A percentile compares a stretch with the other conserved stretches of the same genome.
Evolutionary conservation across 2,113 vertebrate genomes (phyloP).

Genomic region (Phalacrocorax carbo): DNA sequence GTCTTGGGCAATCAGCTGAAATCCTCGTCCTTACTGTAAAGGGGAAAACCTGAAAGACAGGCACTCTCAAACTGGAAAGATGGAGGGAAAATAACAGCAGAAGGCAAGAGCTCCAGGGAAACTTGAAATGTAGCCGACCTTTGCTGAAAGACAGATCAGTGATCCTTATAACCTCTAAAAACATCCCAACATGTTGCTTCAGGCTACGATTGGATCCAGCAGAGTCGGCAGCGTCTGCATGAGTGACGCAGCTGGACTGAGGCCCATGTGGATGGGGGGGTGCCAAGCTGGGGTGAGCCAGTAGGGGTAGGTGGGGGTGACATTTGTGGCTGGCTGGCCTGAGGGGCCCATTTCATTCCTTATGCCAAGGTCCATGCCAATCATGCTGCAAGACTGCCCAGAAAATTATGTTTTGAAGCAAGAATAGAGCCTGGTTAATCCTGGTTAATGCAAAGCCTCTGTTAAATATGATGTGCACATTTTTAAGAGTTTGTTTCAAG

Average conservation of each 20-base stretch:
- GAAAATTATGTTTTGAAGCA: slow-evolving; percentile 6
- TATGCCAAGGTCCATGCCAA: background rate
- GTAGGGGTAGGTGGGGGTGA: background rate
- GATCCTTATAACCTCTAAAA: background rate
- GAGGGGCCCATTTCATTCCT: background rate
- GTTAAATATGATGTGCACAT: background rate
- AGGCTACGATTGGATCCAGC: background rate
- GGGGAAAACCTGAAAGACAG: background rate
- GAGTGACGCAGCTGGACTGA: background rate
- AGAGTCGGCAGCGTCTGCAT: accelerated
- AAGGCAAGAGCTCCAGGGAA: background rate
- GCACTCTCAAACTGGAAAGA: background rate
- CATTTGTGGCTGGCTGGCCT: background rate
- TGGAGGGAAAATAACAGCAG: background rate
- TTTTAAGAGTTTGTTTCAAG: slow-evolving; percentile 41
- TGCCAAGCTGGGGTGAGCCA: background rate
- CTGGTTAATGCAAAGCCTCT: background rate
- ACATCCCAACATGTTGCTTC: background rate
- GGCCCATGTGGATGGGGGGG: background rate
- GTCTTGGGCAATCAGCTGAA: background rate
- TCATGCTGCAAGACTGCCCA: background rate
- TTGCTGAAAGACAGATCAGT: background rate
- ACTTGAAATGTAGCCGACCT: accelerated
- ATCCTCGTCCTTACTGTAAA: background rate
- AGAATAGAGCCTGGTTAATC: slow-evolving; percentile 11